Evolutionary conservation across 2,888 invertebrate species (phyloP).

Genomic region (Archips crataeganus): DNA sequence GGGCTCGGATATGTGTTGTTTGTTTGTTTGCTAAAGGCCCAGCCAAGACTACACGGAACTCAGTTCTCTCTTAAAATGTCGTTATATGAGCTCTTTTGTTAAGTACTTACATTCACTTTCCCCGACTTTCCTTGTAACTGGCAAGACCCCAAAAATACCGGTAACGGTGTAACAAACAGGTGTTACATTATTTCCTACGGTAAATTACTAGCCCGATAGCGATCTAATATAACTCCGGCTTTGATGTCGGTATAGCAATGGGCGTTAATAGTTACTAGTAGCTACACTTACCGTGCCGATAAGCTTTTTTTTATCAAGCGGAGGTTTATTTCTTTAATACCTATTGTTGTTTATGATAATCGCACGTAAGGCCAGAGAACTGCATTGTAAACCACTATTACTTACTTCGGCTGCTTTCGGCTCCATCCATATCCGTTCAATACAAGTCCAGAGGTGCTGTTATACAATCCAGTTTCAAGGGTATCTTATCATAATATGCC

Average conservation of each 20-base stretch:
- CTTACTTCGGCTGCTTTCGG: too few species aligned
- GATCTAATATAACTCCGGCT: constrained; percentile 27
- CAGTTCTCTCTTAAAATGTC: too few species aligned
- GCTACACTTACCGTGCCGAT: background rate
- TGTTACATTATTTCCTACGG: constrained; percentile 39
- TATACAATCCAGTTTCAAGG: too few species aligned
- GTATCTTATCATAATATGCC: too few species aligned
- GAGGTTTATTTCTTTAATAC: background rate
- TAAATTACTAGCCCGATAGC: constrained; percentile 35
- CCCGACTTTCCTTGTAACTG: constrained; percentile 14
- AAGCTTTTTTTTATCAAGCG: constrained; percentile 3
- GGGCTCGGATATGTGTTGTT: too few species aligned
- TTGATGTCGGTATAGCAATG: constrained; percentile 14
- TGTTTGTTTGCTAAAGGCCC: too few species aligned
- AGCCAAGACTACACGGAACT: too few species aligned
- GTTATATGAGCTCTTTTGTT: too few species aligned
- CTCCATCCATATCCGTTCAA: too few species aligned
- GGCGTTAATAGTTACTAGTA: background rate
- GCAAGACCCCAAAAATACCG: constrained; percentile 41
- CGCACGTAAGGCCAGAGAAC: background rate
- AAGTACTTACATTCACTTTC: background rate
- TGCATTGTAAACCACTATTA: too few species aligned
- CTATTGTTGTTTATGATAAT: background rate
- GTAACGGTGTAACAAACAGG: constrained; percentile 39
- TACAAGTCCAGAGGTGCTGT: too few species aligned